Base-by-base conservation (phyloP, 1,140 invertebrate species). In the Drosophila simulans region DNA sequence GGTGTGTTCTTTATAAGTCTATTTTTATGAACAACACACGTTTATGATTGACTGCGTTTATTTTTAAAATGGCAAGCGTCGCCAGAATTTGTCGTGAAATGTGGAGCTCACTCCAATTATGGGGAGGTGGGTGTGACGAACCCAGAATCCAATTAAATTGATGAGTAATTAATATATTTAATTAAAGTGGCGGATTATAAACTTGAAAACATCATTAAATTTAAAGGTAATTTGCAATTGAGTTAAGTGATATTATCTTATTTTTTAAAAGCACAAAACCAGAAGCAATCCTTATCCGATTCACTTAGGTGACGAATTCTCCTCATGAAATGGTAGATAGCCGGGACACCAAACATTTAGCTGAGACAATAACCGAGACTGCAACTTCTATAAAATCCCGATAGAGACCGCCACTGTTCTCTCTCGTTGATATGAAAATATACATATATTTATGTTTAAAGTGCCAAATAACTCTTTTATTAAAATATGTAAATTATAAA, bases 1-100 rank as follows among this genome's bases (percentile, higher is more conserved):
- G 72, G 72, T 66, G 72, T 13, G 27, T 31, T 49, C 51, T 72
- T 52, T 37, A 45, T 35, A 39, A 15, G 56, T 17, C 51, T 43
- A 57, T 45, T 53, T 39, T 69, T 59, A 46, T 52, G 31, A 65
- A 39, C 45, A 42, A 42, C 39, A 39, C 34, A 25, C 5, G n/a
- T 35, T 56, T 5, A 34, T 70, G 20, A 55, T 25, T 25, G 37
- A 69, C 53, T 52, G 51, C 10, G 39, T 34, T 62, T 39, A 42
- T 48, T 63, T 54, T 54, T 42, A 43, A 53, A 62, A 35, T 54
- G 49, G 25, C 39, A 62, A 62, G 43, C 48, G 58, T 34, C 49
- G 27, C 12, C 17, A 34, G 39, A 43, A 34, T 31, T 12, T 4
- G 20, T 46, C 5, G 31, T n/a, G 20, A 22, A 27, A 27, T 46